Conservation (phyloP, 2,797 vertebrate genomes). For the Nannoperca australis region DNA sequence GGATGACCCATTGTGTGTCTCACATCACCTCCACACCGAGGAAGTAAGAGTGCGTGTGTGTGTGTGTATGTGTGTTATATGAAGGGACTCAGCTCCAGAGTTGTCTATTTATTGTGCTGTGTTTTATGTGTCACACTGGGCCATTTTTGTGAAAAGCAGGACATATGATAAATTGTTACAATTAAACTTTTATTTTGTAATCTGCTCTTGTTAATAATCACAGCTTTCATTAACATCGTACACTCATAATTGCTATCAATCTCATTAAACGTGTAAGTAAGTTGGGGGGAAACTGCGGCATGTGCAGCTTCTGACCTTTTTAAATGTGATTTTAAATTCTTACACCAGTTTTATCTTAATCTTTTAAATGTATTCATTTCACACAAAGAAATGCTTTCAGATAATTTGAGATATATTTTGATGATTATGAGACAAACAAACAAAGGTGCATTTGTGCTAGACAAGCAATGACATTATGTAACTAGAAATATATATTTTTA, state of each 20-base stretch:
- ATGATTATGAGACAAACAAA: neutral
- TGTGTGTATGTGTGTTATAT: neutral
- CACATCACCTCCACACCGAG: neutral
- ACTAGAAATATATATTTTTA: neutral
- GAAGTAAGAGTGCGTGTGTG: neutral
- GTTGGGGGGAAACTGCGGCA: neutral
- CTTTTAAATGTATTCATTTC: neutral
- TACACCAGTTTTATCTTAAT: neutral
- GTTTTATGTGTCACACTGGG: neutral
- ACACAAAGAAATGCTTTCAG: neutral
- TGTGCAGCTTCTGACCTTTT: neutral
- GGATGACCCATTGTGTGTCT: neutral
- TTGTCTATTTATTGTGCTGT: neutral
- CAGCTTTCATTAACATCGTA: slow-evolving; percentile 23
- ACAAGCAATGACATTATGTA: neutral
- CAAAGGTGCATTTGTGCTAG: neutral
- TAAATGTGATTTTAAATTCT: neutral
- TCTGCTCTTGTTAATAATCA: slow-evolving; percentile 2
- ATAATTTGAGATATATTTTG: neutral
- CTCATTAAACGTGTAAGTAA: neutral
- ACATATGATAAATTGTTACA: neutral
- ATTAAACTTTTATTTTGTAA: slow-evolving; percentile 1
- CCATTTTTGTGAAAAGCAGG: neutral
- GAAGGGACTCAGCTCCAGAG: no score
- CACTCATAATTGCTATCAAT: neutral